Percentiles rank a stretch among this genome's conserved stretches.
Evolutionary conservation across 2,888 invertebrate species (phyloP).

Genomic region (Paralinhomoeus sp.): DNA sequence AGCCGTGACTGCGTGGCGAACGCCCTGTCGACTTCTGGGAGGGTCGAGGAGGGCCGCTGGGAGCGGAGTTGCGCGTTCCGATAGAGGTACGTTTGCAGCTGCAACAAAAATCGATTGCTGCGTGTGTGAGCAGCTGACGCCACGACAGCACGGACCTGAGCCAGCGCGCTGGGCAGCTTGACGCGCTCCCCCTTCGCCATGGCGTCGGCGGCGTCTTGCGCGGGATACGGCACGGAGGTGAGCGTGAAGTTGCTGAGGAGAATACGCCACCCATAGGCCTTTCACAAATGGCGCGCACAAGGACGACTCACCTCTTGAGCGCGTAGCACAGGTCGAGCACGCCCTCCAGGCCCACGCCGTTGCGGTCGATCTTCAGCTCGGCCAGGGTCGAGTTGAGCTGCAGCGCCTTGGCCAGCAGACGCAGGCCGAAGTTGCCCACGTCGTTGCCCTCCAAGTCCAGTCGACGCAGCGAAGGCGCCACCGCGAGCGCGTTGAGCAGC

Average conservation of each 20-base stretch:
- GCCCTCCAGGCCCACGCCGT: slow-evolving; percentile 64
- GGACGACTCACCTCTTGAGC: slow-evolving; percentile 50
- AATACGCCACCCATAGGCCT: no score
- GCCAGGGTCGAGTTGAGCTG: slow-evolving; percentile 73
- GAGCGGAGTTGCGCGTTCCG: no score
- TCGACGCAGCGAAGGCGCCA: slow-evolving; percentile 11
- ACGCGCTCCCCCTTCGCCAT: slow-evolving; percentile 1
- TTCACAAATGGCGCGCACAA: no score
- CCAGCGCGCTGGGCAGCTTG: not conserved
- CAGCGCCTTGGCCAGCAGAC: slow-evolving; percentile 71
- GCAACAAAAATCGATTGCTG: no score
- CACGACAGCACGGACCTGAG: slow-evolving; percentile 2
- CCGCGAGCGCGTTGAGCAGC: slow-evolving; percentile 21
- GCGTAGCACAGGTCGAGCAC: slow-evolving; percentile 73
- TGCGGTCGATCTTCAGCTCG: slow-evolving; percentile 64
- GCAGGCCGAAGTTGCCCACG: slow-evolving; percentile 62
- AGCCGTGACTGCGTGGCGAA: not conserved
- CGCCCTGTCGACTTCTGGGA: no score
- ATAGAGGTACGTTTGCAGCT: no score
- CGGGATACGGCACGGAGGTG: slow-evolving; percentile 1
- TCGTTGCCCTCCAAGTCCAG: slow-evolving; percentile 24
- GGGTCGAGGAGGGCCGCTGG: no score
- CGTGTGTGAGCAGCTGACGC: no score
- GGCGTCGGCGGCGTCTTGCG: slow-evolving; percentile 4
- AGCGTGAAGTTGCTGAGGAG: slow-evolving; percentile 5